phyloP scores from a whole-genome alignment of 1,140 invertebrate species.

The Diachasmimorpha longicaudata region DNA sequence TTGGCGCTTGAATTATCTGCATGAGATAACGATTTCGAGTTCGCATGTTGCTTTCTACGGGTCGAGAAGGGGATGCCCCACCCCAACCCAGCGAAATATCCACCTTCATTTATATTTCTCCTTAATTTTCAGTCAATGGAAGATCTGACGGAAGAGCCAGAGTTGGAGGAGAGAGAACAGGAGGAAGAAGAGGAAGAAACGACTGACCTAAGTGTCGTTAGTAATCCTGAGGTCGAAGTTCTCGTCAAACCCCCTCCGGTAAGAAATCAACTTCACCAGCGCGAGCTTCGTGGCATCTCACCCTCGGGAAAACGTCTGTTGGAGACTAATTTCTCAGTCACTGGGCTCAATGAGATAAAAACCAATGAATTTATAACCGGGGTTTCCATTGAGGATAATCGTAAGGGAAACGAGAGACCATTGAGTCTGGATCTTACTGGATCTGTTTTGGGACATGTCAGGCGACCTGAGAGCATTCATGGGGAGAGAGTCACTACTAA shows the following conservation, averaged over 20 bases:
- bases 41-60: constrained; percentile 15
- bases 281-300: constrained; percentile 22
- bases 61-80: neutral
- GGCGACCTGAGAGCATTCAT: constrained; percentile 43
- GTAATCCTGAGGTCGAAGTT: constrained; percentile 39
- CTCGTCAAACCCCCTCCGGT: constrained; percentile 47
- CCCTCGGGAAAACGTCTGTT: constrained; percentile 35
- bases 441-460: constrained; percentile 39
- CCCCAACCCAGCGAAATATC: neutral
- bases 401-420: constrained; percentile 40
- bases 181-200: constrained; percentile 57
- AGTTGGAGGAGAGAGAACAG: constrained; percentile 61
- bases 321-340: constrained; percentile 54
- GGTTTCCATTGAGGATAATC: constrained; percentile 12
- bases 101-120: neutral
- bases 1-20: constrained; percentile 23
- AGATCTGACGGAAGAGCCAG: constrained; percentile 61
- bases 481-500: constrained; percentile 46
- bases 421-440: constrained; percentile 46
- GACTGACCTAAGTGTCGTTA: constrained; percentile 20
- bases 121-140: constrained; percentile 55
- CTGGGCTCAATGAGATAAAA: constrained; percentile 53
- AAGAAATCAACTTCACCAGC: constrained; percentile 40
- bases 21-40: constrained; percentile 18
- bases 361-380: constrained; percentile 36